Base-by-base conservation (phyloP, 2,888 invertebrate genomes). In the Xanthia icteritia region DNA sequence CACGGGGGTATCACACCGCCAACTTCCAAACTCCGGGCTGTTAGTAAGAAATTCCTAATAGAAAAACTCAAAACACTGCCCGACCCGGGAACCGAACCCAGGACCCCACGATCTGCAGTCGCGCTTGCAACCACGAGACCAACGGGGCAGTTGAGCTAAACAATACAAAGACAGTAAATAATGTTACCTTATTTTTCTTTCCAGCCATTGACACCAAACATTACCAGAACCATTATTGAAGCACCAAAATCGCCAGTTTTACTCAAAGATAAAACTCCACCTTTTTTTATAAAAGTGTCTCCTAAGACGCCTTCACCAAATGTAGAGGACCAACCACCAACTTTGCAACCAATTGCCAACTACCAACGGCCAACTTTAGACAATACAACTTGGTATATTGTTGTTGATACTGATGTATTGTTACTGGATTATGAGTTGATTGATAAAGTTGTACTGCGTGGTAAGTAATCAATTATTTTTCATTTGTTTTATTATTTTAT, bases 401-500 rank as follows among this genome's bases (percentile, higher is more conserved):
- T 90, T 0, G 87, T 81, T 0, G 94, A 93, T 56, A 82, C 88
- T 0, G 86, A 91, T 2, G 86, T 89, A 0, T 65, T 93, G 4
- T 67, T 94, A 0, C 77, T 91, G 0, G 84, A 92, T 4, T 88
- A 86, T 15, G 83, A 89, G 0, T 39, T 64, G 9, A 42, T 65
- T 65, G n/a, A 65, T 42, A 20, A 42, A 42, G 0, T 64, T 39
- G 39, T n/a, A 4, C 39, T 64, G 5, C n/a, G n/a, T n/a, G 64
- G 17, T 64, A 39, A 64, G 39, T 64, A 5, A 36, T 27, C 8
- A 3, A 23, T 65, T 51, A 17, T 60, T 58, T 51, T 51, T 13
- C 11, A 36, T 39, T 64, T n/a, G 8, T 48, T n/a, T n/a, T n/a
- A n/a, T n/a, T n/a, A n/a, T n/a, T n/a, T n/a, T n/a, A n/a, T n/a